Evolutionary conservation across 1,140 invertebrate species (phyloP).

Genomic region (Leptopilina clavipes): DNA sequence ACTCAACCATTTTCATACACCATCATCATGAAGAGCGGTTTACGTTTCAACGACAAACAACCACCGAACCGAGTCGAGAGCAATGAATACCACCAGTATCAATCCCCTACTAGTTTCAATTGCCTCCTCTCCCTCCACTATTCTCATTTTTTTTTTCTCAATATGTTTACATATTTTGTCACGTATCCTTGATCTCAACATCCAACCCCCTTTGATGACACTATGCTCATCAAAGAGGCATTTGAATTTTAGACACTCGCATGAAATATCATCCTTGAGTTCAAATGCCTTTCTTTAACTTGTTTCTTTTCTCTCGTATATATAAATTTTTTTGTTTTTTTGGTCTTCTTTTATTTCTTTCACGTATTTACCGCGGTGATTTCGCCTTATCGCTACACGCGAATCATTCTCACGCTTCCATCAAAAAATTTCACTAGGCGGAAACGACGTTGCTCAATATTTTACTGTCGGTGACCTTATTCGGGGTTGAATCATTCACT

Average conservation of each 20-base stretch:
- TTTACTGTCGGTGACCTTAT: not conserved
- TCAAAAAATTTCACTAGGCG: slow-evolving; percentile 3
- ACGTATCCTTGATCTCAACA: slow-evolving; percentile 51
- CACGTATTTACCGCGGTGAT: slow-evolving; percentile 1
- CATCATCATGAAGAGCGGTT: slow-evolving; percentile 63
- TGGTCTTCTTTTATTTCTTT: not conserved
- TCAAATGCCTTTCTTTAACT: not conserved
- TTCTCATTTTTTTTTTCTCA: not conserved
- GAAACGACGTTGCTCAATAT: not conserved
- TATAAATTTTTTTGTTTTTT: slow-evolving; percentile 48
- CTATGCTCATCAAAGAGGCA: not conserved
- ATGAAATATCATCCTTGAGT: slow-evolving; percentile 45
- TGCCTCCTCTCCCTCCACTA: slow-evolving; percentile 34
- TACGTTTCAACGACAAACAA: slow-evolving; percentile 62
- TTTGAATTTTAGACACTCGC: slow-evolving; percentile 21
- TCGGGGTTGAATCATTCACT: not conserved
- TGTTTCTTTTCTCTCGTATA: slow-evolving; percentile 48
- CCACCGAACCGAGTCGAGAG: slow-evolving; percentile 68
- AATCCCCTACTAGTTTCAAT: slow-evolving; percentile 41
- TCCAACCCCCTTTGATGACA: slow-evolving; percentile 38
- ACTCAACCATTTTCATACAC: slow-evolving; percentile 68
- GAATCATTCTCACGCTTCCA: slow-evolving; percentile 24
- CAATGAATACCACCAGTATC: slow-evolving; percentile 60
- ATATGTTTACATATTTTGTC: slow-evolving; percentile 41
- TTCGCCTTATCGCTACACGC: slow-evolving; percentile 28